Evolutionary conservation across 2,797 vertebrate species (phyloP).

Genomic region (Eulemur albifrons): DNA sequence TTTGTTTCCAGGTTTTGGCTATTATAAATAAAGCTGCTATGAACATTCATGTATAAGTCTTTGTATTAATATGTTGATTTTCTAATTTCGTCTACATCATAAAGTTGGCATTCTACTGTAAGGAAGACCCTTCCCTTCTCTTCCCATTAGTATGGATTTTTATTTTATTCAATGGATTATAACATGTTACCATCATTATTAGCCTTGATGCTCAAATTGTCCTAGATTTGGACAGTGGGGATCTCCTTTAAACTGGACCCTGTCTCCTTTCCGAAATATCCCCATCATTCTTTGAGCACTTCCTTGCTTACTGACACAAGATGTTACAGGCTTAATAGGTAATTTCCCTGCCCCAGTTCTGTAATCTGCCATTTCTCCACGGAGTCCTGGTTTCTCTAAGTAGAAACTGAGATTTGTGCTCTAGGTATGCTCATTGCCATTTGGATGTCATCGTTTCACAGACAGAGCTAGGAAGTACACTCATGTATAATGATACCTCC

Average conservation of each 20-base stretch:
- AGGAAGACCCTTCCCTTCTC: background rate
- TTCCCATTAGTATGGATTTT: background rate
- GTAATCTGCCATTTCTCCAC: background rate
- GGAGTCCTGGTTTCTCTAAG: background rate
- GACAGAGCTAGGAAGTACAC: background rate
- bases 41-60: background rate
- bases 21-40: background rate
- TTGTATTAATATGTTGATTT: background rate
- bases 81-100: background rate
- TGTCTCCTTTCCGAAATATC: background rate
- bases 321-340: background rate
- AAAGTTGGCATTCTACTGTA: background rate
- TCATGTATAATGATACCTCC: background rate
- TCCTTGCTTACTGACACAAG: background rate
- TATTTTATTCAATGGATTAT: background rate
- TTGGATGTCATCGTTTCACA: background rate
- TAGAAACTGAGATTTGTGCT: background rate
- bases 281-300: background rate
- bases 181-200: background rate
- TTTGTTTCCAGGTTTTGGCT: background rate
- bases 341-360: background rate
- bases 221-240: background rate
- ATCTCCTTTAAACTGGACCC: background rate
- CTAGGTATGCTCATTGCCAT: background rate
- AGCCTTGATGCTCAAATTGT: background rate